Conservation (phyloP, 2,888 invertebrate species). For the Harpalus rubripes region DNA sequence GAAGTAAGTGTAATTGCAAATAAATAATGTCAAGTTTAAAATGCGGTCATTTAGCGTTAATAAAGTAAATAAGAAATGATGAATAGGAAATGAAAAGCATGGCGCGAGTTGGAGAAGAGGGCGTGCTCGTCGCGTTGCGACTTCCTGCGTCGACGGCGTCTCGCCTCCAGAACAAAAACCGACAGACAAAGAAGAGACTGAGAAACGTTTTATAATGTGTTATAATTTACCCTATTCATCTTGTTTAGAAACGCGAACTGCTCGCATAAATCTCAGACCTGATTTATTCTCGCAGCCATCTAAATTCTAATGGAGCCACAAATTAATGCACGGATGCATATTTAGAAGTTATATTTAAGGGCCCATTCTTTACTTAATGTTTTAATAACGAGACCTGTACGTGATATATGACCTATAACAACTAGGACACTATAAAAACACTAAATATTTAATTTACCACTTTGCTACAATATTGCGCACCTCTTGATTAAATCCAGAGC, state of each 20-base stretch:
- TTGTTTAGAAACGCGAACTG: conserved; percentile 66
- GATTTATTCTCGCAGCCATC: conserved; percentile 65
- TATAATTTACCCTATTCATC: conserved; percentile 67
- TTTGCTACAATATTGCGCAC: conserved; percentile 3
- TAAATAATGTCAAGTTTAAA: neutral
- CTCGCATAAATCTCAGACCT: conserved; percentile 59
- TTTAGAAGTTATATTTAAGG: conserved; percentile 66
- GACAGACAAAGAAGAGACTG: conserved; percentile 66
- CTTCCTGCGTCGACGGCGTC: conserved; percentile 52
- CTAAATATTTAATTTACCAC: conserved; percentile 49
- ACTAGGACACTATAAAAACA: conserved; percentile 44
- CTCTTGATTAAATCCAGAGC: conserved; percentile 14
- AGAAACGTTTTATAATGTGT: conserved; percentile 67
- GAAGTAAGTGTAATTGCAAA: neutral
- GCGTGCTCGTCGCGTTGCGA: conserved; percentile 26
- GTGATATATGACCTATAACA: conserved; percentile 54
- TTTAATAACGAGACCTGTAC: conserved; percentile 65
- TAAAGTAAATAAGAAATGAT: conserved; percentile 40
- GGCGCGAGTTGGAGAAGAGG: conserved; percentile 8
- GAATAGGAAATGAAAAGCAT: conserved; percentile 25
- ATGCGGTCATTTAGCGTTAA: conserved; percentile 24
- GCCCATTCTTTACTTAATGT: conserved; percentile 66
- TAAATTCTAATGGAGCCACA: conserved; percentile 67
- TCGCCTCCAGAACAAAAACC: conserved; percentile 59
- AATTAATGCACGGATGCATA: conserved; percentile 67